phyloP scores from a whole-genome alignment of 2,797 vertebrate genomes.

The Lophius americanus region DNA sequence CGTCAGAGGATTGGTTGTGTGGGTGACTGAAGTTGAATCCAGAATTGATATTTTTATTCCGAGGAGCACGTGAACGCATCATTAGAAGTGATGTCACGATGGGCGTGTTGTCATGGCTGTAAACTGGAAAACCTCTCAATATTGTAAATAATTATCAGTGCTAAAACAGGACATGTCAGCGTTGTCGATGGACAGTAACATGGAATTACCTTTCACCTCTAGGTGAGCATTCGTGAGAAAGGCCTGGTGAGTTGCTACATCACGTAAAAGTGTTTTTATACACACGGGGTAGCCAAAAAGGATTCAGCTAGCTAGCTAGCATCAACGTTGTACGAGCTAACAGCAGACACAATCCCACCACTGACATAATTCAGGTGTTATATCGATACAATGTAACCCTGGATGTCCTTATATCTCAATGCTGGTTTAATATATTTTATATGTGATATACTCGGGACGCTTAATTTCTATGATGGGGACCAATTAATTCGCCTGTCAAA shows the following conservation, averaged over 20 bases:
- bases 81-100: constrained; percentile 66
- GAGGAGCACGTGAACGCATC: constrained; percentile 58
- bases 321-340: constrained; percentile 52
- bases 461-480: background rate
- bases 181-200: constrained; percentile 29
- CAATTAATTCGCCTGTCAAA: background rate
- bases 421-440: fast-evolving
- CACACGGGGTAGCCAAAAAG: constrained; percentile 39
- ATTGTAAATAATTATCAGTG: constrained; percentile 54
- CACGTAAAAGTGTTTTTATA: constrained; percentile 4
- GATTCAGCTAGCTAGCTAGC: constrained; percentile 68
- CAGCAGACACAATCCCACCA: constrained; percentile 17
- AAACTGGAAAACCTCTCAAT: constrained; percentile 46
- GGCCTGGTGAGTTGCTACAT: constrained; percentile 62
- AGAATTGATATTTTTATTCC: constrained; percentile 15
- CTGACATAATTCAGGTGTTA: background rate
- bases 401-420: background rate
- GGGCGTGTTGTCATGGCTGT: constrained; percentile 78
- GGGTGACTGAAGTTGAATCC: background rate
- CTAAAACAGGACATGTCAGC: constrained; percentile 55
- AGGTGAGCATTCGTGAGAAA: constrained; percentile 36
- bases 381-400: background rate
- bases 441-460: background rate
- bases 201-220: constrained; percentile 37
- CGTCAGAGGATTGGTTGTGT: no score